Evolutionary conservation across 2,797 vertebrate genomes (phyloP).

Genomic region (Poecile montanus): DNA sequence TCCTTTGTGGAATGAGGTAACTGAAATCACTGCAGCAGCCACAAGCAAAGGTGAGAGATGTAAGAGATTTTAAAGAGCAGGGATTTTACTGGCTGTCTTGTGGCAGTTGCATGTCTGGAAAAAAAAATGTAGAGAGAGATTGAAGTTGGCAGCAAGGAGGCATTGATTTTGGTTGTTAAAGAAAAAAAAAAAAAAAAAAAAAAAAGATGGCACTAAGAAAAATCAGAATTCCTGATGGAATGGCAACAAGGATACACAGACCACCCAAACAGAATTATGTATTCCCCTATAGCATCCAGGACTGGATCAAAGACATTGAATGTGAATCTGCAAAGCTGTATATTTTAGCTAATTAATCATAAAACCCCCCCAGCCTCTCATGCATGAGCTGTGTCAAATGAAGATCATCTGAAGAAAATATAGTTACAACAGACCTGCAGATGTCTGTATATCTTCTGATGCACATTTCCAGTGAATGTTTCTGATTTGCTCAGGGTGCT

Average conservation of each 20-base stretch:
- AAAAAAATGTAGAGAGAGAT: background rate
- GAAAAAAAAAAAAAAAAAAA: no score
- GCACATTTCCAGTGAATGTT: background rate
- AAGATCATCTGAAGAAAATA: background rate
- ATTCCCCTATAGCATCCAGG: background rate
- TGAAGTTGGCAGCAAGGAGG: background rate
- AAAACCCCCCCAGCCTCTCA: background rate
- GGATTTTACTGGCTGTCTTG: background rate
- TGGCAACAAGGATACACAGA: background rate
- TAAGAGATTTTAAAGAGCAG: background rate
- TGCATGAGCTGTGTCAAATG: background rate
- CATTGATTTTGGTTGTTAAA: background rate
- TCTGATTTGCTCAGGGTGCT: background rate
- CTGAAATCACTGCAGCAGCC: background rate
- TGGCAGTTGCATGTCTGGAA: background rate
- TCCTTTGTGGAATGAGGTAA: background rate
- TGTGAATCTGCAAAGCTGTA: background rate
- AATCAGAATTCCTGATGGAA: background rate
- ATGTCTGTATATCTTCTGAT: background rate
- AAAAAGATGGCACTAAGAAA: background rate
- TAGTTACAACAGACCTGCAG: background rate
- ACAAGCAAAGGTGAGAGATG: background rate
- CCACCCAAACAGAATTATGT: background rate
- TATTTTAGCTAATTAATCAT: background rate
- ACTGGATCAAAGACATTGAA: background rate